phyloP scores from a whole-genome alignment of 2,888 invertebrate species.

The Drosophila nr. perissopoda region DNA sequence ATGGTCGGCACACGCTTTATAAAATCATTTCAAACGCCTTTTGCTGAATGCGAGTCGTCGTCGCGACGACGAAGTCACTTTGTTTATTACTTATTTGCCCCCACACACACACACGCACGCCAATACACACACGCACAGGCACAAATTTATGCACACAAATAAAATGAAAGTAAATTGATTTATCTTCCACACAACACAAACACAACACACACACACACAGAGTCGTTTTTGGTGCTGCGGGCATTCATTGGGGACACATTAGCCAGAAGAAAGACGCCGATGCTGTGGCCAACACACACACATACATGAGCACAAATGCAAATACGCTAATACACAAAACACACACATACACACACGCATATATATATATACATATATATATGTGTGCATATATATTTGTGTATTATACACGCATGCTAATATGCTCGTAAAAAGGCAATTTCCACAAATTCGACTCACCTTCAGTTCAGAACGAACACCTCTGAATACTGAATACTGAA shows the following conservation, averaged over 20 bases:
- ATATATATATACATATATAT: conserved; percentile 17
- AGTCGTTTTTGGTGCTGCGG: conserved; percentile 53
- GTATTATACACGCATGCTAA: conserved; percentile 58
- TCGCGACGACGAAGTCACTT: conserved; percentile 49
- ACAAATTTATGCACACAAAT: conserved; percentile 78
- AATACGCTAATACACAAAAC: conserved; percentile 50
- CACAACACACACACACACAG: conserved; percentile 29
- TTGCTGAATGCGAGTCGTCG: conserved; percentile 37
- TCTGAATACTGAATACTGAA: conserved; percentile 51
- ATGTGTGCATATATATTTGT: conserved; percentile 8
- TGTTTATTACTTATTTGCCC: conserved; percentile 57
- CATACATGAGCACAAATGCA: conserved; percentile 57
- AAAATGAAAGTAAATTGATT: conserved; percentile 80
- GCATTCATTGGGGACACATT: conserved; percentile 83
- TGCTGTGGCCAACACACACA: conserved; percentile 51
- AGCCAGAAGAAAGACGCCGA: conserved; percentile 66
- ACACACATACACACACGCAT: conserved; percentile 23
- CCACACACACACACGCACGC: conserved; percentile 18
- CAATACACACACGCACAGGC: conserved; percentile 15
- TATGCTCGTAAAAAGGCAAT: conserved; percentile 82
- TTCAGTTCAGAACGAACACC: conserved; percentile 45
- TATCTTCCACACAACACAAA: conserved; percentile 62
- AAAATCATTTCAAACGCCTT: conserved; percentile 69
- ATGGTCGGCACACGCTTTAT: conserved; percentile 54
- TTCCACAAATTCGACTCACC: conserved; percentile 68